A percentile compares a stretch with the other conserved stretches of the same genome.
Evolutionary conservation across 2,888 invertebrate species (phyloP).

Genomic region (Drosophila melanocephala): DNA sequence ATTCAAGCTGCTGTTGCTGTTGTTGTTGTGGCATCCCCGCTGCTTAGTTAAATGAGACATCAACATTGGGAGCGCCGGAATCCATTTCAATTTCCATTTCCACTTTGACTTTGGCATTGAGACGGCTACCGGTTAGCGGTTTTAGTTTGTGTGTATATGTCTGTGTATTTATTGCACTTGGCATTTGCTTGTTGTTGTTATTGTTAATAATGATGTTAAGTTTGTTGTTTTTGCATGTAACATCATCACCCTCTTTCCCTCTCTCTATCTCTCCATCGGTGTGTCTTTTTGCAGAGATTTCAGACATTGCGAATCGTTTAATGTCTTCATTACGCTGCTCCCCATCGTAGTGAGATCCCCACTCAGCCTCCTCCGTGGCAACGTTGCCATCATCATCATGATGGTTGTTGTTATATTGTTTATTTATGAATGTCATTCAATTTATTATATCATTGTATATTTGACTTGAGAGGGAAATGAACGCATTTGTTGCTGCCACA

Average conservation of each 20-base stretch:
- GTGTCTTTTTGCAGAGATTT: conserved; percentile 13
- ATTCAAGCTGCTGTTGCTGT: conserved; percentile 34
- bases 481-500: conserved; percentile 70
- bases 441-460: conserved; percentile 83
- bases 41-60: conserved; percentile 81
- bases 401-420: conserved; percentile 74
- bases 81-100: conserved; percentile 32
- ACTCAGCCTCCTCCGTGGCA: conserved; percentile 40
- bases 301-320: conserved; percentile 47
- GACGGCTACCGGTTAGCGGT: conserved; percentile 59
- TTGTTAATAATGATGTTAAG: conserved; percentile 76
- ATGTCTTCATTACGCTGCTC: conserved; percentile 74
- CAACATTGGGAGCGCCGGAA: conserved; percentile 43
- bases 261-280: conserved; percentile 22
- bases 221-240: conserved; percentile 74
- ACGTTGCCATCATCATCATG: conserved; percentile 21
- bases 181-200: conserved; percentile 65
- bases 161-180: conserved; percentile 36
- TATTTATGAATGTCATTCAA: conserved; percentile 85
- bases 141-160: conserved; percentile 18
- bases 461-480: conserved; percentile 83
- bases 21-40: conserved; percentile 52
- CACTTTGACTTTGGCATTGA: conserved; percentile 34
- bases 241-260: conserved; percentile 18
- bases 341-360: conserved; percentile 38